A percentile compares a stretch with the other conserved stretches of the same genome.
Conservation (phyloP, 2,888 invertebrate species). For the Cryptops parisi region DNA sequence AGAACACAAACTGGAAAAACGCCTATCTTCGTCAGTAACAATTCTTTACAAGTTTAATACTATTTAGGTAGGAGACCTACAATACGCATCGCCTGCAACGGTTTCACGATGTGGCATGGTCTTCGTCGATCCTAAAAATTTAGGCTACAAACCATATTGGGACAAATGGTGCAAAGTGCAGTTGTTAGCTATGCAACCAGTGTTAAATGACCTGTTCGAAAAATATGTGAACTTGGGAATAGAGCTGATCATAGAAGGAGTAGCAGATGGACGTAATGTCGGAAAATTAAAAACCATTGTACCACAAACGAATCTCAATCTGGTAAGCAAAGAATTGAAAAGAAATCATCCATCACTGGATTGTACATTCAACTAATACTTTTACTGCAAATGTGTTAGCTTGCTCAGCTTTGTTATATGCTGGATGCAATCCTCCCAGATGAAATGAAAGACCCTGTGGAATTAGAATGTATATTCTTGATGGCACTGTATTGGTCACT, state of each 20-base stretch:
- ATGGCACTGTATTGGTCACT: slow-evolving; percentile 69
- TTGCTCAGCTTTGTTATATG: slow-evolving; percentile 65
- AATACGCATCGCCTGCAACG: slow-evolving; percentile 82
- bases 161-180: slow-evolving; percentile 51
- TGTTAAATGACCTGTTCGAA: slow-evolving; percentile 48
- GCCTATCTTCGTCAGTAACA: no score
- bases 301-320: slow-evolving; percentile 68
- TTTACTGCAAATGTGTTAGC: slow-evolving; percentile 33
- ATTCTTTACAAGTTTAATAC: no score
- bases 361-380: slow-evolving; percentile 11
- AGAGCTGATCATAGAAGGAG: slow-evolving; percentile 53
- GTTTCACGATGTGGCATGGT: slow-evolving; percentile 90
- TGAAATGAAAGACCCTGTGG: slow-evolving; percentile 28
- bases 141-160: slow-evolving; percentile 77
- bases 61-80: slow-evolving; percentile 65
- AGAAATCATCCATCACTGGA: no score
- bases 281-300: slow-evolving; percentile 63
- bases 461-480: slow-evolving; percentile 53
- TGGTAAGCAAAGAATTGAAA: no score
- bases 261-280: slow-evolving; percentile 46
- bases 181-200: slow-evolving; percentile 37
- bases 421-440: slow-evolving; percentile 50
- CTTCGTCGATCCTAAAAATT: slow-evolving; percentile 79
- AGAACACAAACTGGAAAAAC: no score
- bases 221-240: slow-evolving; percentile 59